Evolutionary conservation across 2,797 vertebrate species (phyloP).

Genomic region (Xenopus petersii): DNA sequence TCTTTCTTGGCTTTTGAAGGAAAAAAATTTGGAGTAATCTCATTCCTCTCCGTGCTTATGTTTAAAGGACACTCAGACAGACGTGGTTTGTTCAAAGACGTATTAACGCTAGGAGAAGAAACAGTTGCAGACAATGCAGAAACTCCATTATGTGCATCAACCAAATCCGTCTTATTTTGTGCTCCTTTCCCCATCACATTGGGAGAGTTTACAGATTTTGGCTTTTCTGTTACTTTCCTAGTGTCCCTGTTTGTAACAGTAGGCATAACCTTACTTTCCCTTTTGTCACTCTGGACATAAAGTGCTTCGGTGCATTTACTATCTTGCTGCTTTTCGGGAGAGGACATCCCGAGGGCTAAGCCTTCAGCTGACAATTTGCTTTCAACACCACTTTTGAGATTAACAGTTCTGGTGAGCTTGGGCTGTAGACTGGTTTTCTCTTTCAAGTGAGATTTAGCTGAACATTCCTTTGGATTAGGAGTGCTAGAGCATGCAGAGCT

Average conservation of each 20-base stretch:
- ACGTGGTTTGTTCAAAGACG: slow-evolving; percentile 34
- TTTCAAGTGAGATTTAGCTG: slow-evolving; percentile 31
- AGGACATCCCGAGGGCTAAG: slow-evolving; percentile 14
- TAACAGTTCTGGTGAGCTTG: slow-evolving; percentile 56
- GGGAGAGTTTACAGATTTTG: background rate
- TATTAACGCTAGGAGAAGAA: slow-evolving; percentile 37
- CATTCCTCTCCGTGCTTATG: slow-evolving; percentile 53
- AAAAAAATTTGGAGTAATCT: slow-evolving; percentile 48
- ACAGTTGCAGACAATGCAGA: slow-evolving; percentile 19
- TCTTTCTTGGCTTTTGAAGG: slow-evolving; percentile 62
- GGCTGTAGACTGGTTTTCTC: slow-evolving; percentile 61
- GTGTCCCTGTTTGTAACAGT: slow-evolving; percentile 36
- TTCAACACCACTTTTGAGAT: slow-evolving; percentile 57
- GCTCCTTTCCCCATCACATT: slow-evolving; percentile 60
- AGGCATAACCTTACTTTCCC: slow-evolving; percentile 53
- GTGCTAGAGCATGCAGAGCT: slow-evolving; percentile 22
- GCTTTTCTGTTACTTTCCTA: slow-evolving; percentile 58
- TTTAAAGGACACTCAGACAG: slow-evolving; percentile 35
- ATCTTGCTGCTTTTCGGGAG: slow-evolving; percentile 57
- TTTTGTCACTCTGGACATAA: slow-evolving; percentile 57
- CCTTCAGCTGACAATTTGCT: slow-evolving; percentile 54
- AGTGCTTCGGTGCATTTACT: slow-evolving; percentile 68
- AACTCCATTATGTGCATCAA: slow-evolving; percentile 53
- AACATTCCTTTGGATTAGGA: slow-evolving; percentile 53
- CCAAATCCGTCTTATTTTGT: slow-evolving; percentile 51